phyloP scores from a whole-genome alignment of 2,797 vertebrate species.

The Pseudochirops cupreus region DNA sequence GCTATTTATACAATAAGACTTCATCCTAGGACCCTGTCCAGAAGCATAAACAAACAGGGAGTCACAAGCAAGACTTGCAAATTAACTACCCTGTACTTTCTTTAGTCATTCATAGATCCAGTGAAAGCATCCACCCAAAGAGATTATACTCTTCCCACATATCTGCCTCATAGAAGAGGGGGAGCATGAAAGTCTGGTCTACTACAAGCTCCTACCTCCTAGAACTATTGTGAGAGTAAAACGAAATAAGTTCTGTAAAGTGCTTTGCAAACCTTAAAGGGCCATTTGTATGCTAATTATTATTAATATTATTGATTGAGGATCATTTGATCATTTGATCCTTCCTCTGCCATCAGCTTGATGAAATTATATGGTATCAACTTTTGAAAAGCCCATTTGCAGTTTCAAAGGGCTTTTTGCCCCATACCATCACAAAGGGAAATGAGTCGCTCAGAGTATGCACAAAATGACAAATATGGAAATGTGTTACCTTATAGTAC shows the following conservation, averaged over 20 bases:
- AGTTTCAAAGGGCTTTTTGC: background rate
- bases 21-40: no score
- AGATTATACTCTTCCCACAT: no score
- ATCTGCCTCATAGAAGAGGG: no score
- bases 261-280: background rate
- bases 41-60: no score
- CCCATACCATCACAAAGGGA: background rate
- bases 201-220: no score
- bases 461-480: background rate
- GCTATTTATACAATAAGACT: no score
- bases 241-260: background rate
- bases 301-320: background rate
- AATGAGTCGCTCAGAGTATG: background rate
- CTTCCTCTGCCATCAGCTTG: background rate
- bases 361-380: background rate
- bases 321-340: background rate
- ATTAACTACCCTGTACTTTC: no score
- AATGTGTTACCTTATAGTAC: background rate
- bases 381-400: background rate
- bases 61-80: no score
- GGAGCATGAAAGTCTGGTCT: no score
- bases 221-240: background rate
- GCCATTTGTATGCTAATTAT: background rate
- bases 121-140: no score
- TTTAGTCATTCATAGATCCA: no score